A percentile compares a stretch with the other conserved stretches of the same genome.
Conservation (phyloP, 2,888 invertebrate species). For the Sinopyrophorus schimmeli region DNA sequence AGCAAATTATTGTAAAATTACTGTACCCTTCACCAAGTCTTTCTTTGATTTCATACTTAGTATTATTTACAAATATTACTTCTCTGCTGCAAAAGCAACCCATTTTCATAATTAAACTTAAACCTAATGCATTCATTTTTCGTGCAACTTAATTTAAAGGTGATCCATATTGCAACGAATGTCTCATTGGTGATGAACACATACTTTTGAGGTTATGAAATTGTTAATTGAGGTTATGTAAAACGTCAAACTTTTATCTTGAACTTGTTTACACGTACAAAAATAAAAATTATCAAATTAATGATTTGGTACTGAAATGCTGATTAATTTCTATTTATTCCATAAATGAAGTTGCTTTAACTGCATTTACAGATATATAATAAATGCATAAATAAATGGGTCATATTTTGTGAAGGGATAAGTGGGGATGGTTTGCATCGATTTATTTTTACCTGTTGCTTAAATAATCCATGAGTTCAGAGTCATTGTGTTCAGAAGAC, state of each 20-base stretch:
- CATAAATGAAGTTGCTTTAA: too few species aligned
- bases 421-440: constrained; percentile 26
- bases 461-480: constrained; percentile 25
- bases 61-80: constrained; percentile 69
- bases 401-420: constrained; percentile 4
- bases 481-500: constrained; percentile 18
- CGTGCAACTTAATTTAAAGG: background rate
- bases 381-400: too few species aligned
- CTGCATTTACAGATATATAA: too few species aligned
- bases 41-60: constrained; percentile 69
- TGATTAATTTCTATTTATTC: too few species aligned
- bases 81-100: constrained; percentile 79
- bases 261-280: too few species aligned
- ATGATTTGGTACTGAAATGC: too few species aligned
- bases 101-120: constrained; percentile 70
- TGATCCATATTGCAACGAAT: too few species aligned
- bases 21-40: constrained; percentile 77
- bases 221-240: too few species aligned
- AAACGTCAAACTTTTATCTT: too few species aligned
- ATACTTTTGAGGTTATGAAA: too few species aligned
- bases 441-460: constrained; percentile 34
- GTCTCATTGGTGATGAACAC: too few species aligned
- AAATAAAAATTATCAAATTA: too few species aligned
- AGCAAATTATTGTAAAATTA: constrained; percentile 46
- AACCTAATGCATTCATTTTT: constrained; percentile 69